Evolutionary conservation across 1,140 invertebrate species (phyloP), one percentile per base, ranked within the genome.

Genomic region (Drosophila virilis): DNA sequence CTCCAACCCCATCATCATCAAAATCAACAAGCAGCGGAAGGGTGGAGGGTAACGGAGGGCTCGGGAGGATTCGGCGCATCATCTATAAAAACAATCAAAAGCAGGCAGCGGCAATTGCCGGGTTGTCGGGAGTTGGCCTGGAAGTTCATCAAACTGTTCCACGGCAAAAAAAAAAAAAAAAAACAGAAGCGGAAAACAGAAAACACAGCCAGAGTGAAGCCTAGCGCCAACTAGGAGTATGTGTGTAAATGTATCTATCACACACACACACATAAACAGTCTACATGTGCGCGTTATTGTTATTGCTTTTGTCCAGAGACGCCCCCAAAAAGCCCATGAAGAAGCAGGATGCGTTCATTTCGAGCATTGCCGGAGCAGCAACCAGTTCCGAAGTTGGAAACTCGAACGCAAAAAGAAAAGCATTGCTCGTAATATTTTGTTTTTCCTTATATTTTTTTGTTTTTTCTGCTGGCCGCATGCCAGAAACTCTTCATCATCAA

Each of bases 401-500:
- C 35, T 32, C 43, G 64, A 52, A 50, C 9, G 50, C 15, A 60
- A 45, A n/a, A 40, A 35, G 33, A 22, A 22, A 37, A 38, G 12
- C 6, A 17, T 8, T 32, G 40, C 38, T 52, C 43, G 45, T 74
- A 78, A 69, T 9, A 28, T 32, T 59, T 61, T 74, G 52, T 61
- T 81, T 69, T 69, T 58, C n/a, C 1, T n/a, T 45, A 3, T 45
- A 17, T 32, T 37, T 37, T 8, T 37, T 72, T 60, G 59, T 84
- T 67, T 68, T 65, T 35, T 46, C 52, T 37, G 48, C 37, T 79
- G 83, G 75, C 50, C 45, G 45, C 32, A 38, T 77, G 83, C 79
- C 76, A 83, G 54, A 69, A 88, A 71, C 77, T 83, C 84, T 88
- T 88, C 84, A 88, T 88, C 84, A 88, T 89, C 80, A 72, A 73